Evolutionary conservation across 92 coral and sea anemone species (phyloP).

Genomic region (Umimayanthus kanabou): DNA sequence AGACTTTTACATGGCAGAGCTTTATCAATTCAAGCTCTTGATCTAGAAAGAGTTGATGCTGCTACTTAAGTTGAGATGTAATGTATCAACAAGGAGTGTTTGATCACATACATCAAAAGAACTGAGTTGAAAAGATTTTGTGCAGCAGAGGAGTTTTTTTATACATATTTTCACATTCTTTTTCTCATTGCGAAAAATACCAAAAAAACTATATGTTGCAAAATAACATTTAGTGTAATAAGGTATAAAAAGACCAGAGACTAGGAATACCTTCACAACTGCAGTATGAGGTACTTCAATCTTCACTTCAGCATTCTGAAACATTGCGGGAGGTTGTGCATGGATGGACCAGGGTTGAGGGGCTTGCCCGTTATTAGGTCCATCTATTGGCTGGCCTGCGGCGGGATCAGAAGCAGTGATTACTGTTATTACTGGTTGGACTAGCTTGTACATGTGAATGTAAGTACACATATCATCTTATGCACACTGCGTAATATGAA

Average conservation of each 20-base stretch:
- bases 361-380: constrained; percentile 78
- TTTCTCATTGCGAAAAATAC: background rate
- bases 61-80: too few species aligned
- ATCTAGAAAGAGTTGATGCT: too few species aligned
- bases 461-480: too few species aligned
- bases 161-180: background rate
- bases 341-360: constrained; percentile 81
- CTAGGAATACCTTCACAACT: constrained; percentile 74
- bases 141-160: background rate
- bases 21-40: too few species aligned
- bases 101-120: too few species aligned
- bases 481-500: too few species aligned
- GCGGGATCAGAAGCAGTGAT: background rate
- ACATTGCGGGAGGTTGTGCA: constrained; percentile 71
- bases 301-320: constrained; percentile 62
- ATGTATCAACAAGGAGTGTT: too few species aligned
- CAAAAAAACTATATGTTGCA: too few species aligned
- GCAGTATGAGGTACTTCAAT: constrained; percentile 97
- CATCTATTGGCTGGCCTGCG: constrained; percentile 80
- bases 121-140: too few species aligned
- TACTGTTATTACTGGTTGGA: background rate
- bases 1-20: too few species aligned
- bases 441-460: too few species aligned
- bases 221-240: too few species aligned
- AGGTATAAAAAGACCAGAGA: background rate